Conservation (phyloP, 1,140 invertebrate species). For the Dinothrombium tinctorium region DNA sequence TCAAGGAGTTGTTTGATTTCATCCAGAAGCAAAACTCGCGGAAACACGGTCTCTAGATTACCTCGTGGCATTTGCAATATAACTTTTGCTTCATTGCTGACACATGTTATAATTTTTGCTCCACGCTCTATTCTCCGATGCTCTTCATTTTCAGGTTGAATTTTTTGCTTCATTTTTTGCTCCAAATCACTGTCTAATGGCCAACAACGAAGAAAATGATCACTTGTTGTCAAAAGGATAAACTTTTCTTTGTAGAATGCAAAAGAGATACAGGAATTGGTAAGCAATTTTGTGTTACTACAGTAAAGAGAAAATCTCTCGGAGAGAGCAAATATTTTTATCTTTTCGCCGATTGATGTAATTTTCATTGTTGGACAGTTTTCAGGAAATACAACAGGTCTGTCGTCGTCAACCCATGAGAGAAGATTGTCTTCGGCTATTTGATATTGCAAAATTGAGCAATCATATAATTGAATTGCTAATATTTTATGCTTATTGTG, state of each 20-base stretch:
- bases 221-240: constrained; percentile 32
- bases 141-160: neutral
- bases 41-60: constrained; percentile 67
- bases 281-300: neutral
- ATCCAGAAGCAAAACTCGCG: constrained; percentile 45
- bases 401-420: no score
- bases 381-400: no score
- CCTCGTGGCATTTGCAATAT: constrained; percentile 74
- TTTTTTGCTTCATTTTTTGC: neutral
- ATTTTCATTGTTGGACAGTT: no score
- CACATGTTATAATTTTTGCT: constrained; percentile 39
- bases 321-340: neutral
- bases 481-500: no score
- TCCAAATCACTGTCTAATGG: constrained; percentile 12
- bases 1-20: constrained; percentile 39
- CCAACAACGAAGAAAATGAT: constrained; percentile 37
- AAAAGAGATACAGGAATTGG: neutral
- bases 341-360: neutral
- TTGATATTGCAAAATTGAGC: no score
- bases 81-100: constrained; percentile 38
- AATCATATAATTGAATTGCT: no score
- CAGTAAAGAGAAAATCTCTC: neutral
- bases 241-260: constrained; percentile 5
- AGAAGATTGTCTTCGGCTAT: no score
- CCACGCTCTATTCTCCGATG: constrained; percentile 48